phyloP scores from a whole-genome alignment of 2,113 vertebrate genomes.

The Otus sunia region DNA sequence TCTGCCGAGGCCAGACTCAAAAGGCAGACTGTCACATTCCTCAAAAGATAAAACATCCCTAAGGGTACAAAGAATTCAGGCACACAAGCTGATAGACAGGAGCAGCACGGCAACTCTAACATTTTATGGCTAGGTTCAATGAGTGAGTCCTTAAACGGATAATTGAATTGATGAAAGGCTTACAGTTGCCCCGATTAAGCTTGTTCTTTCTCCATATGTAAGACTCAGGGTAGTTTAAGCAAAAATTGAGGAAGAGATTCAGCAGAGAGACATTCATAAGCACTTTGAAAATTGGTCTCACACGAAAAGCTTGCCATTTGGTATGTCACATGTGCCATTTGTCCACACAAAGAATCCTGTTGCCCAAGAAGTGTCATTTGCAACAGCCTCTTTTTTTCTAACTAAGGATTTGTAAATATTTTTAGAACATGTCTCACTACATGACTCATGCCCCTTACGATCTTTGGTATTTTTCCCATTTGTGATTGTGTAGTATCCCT shows the following conservation, averaged over 20 bases:
- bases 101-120: not conserved
- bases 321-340: not conserved
- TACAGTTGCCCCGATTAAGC: not conserved
- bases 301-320: not conserved
- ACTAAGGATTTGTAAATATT: constrained; percentile 44
- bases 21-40: constrained; percentile 40
- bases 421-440: constrained; percentile 8
- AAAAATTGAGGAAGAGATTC: constrained; percentile 19
- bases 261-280: not conserved
- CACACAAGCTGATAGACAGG: constrained; percentile 27
- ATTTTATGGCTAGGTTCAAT: constrained; percentile 44
- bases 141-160: not conserved
- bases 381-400: not conserved
- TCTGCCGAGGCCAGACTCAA: not conserved
- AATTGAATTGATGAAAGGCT: constrained; percentile 55
- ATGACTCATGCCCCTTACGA: constrained; percentile 2
- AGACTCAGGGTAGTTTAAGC: not conserved
- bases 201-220: constrained; percentile 7
- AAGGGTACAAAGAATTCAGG: constrained; percentile 29
- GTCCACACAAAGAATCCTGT: not conserved
- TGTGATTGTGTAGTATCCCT: not conserved
- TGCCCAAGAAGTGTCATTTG: constrained; percentile 9
- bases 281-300: not conserved
- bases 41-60: constrained; percentile 40
- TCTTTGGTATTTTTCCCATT: constrained; percentile 26